A percentile compares a stretch with the other conserved stretches of the same genome.
These are phyloP conservation scores for Saguinus midas DNA, from an alignment of 2,113 vertebrate genomes.

Conservation along the genomic window DNA sequence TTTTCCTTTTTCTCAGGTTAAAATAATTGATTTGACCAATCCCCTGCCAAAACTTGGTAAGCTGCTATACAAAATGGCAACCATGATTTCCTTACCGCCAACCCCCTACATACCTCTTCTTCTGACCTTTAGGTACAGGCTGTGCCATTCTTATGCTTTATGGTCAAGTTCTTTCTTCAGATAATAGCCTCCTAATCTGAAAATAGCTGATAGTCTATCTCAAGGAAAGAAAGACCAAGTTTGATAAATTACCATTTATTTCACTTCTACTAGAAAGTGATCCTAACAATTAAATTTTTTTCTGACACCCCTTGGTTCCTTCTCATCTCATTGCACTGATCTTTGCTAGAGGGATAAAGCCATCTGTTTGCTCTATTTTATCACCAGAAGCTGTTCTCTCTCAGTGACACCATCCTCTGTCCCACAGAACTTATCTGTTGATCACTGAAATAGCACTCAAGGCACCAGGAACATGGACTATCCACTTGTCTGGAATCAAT, in stretches of 20 bases:
- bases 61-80: neutral
- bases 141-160: neutral
- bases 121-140: neutral
- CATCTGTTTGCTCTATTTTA: neutral
- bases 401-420: neutral
- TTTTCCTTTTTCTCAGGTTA: neutral
- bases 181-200: neutral
- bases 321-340: neutral
- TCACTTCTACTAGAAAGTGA: slow-evolving; percentile 20
- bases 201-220: neutral
- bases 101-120: neutral
- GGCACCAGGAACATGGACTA: neutral
- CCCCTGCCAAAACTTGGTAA: neutral
- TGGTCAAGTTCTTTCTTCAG: neutral
- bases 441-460: neutral
- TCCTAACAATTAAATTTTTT: slow-evolving; percentile 30
- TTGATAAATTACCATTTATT: slow-evolving; percentile 36
- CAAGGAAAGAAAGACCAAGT: neutral
- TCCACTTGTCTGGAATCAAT: neutral
- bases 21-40: slow-evolving; percentile 12
- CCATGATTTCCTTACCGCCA: accelerated
- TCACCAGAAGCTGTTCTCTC: neutral
- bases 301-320: neutral
- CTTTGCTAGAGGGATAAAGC: slow-evolving; percentile 9
- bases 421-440: neutral